Conservation (phyloP, 2,113 vertebrate species). For the Pseudolaguvia tuberculata region DNA sequence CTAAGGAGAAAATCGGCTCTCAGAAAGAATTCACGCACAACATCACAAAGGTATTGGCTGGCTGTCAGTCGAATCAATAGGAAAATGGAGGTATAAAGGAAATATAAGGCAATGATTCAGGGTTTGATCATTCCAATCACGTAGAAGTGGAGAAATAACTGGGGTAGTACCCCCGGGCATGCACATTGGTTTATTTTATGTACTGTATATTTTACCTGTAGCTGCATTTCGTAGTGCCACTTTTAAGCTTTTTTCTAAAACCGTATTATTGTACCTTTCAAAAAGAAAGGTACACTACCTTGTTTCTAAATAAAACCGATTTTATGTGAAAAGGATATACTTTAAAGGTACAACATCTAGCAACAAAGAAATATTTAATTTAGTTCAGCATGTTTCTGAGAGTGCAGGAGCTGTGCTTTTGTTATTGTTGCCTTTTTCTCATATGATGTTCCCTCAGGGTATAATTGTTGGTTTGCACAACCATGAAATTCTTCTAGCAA, state of each 20-base stretch:
- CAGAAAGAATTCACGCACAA: conserved; percentile 46
- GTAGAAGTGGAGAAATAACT: not conserved
- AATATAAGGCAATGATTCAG: not conserved
- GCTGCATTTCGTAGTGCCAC: not conserved
- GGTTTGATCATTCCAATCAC: not conserved
- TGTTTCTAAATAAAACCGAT: not conserved
- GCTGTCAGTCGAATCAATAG: not conserved
- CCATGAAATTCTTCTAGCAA: not conserved
- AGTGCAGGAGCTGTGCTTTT: not conserved
- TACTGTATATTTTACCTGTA: not conserved
- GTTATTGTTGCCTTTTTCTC: not conserved
- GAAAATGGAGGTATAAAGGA: not conserved
- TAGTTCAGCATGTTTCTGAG: not conserved
- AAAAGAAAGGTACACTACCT: not conserved
- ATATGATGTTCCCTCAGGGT: not conserved
- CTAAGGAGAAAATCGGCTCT: conserved; percentile 53
- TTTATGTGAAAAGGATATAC: not conserved
- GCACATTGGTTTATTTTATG: not conserved
- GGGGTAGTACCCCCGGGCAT: not conserved
- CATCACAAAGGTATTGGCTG: conserved; percentile 20
- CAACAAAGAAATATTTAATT: not conserved
- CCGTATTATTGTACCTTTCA: not conserved
- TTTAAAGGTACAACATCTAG: not conserved
- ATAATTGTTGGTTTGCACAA: not conserved
- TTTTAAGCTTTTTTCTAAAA: not conserved